These are phyloP conservation scores for Hypomesus transpacificus DNA, from an alignment of 2,113 vertebrate genomes.

Conservation along the genomic window DNA sequence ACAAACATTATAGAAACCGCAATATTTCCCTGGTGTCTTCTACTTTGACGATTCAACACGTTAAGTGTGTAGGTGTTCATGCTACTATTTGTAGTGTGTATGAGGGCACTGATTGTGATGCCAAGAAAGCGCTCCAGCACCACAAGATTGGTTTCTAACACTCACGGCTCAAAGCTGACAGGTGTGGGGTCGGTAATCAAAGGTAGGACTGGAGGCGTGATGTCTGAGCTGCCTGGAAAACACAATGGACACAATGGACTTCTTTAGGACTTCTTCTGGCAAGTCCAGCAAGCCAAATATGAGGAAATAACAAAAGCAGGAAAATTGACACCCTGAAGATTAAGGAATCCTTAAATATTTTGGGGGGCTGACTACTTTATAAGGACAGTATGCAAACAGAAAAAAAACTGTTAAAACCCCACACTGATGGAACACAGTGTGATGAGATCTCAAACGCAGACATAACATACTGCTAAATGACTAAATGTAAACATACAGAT, in stretches of 20 bases:
- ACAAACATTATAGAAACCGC: background rate
- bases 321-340: no score
- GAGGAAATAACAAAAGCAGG: no score
- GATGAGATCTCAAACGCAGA: no score
- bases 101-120: background rate
- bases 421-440: no score
- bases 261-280: background rate
- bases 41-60: background rate
- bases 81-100: no score
- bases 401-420: background rate
- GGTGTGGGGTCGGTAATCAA: slow-evolving; percentile 86
- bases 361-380: no score
- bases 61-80: no score
- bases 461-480: no score
- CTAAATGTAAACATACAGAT: no score
- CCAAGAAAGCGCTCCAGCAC: background rate
- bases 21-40: background rate
- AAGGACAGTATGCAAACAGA: no score
- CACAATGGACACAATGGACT: slow-evolving; percentile 41
- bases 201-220: slow-evolving; percentile 85
- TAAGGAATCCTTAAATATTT: no score
- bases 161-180: slow-evolving; percentile 97
- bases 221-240: slow-evolving; percentile 83
- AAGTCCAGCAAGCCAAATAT: no score
- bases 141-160: slow-evolving; percentile 27